Conservation (phyloP, 2,797 vertebrate species). For the Neoniphon sammara region DNA sequence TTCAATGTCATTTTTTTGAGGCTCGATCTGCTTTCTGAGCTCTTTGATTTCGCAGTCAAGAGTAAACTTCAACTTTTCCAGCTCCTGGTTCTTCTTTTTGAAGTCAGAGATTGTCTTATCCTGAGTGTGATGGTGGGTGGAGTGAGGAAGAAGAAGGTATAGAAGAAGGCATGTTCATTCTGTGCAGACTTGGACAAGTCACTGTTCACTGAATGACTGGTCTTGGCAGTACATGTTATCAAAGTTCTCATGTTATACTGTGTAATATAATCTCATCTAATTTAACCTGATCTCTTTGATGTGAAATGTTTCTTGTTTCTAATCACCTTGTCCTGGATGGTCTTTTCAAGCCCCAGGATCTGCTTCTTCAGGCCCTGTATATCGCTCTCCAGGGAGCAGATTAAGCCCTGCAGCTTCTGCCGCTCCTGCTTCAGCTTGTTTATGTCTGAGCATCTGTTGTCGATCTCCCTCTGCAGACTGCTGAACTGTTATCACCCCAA, state of each 20-base stretch:
- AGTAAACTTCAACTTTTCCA: conserved; percentile 89
- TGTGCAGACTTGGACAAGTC: not conserved
- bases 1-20: conserved; percentile 86
- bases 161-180: not conserved
- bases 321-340: conserved; percentile 90
- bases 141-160: not conserved
- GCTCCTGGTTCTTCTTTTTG: conserved; percentile 89
- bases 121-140: conserved; percentile 64
- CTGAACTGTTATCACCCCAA: conserved; percentile 80
- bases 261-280: too few species aligned
- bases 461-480: conserved; percentile 88
- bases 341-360: conserved; percentile 87
- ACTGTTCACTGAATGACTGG: too few species aligned
- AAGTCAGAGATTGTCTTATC: conserved; percentile 86
- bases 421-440: conserved; percentile 86
- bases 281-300: too few species aligned
- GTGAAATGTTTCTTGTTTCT: not conserved
- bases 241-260: not conserved
- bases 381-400: conserved; percentile 89
- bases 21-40: conserved; percentile 87
- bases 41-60: conserved; percentile 88
- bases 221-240: too few species aligned
- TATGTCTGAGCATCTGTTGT: conserved; percentile 82
- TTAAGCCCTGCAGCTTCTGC: conserved; percentile 85
- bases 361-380: conserved; percentile 87